A percentile compares a stretch with the other conserved stretches of the same genome.
Evolutionary conservation across 2,797 vertebrate genomes (phyloP).

Genomic region (Stomatorhinus walkeri): DNA sequence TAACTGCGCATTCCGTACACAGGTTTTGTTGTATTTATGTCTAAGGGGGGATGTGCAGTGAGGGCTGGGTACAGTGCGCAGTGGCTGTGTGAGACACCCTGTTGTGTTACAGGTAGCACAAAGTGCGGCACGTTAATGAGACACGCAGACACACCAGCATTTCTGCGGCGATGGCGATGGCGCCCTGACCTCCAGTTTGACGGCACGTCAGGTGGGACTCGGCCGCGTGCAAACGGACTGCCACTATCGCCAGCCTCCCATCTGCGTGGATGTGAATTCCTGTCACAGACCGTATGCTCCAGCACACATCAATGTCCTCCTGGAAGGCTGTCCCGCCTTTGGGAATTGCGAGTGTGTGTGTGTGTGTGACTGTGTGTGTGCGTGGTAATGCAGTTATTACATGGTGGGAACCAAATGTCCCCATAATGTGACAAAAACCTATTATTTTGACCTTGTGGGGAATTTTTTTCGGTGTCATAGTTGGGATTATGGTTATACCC

Average conservation of each 20-base stretch:
- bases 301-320: background rate
- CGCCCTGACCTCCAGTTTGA: conserved; percentile 16
- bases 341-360: background rate
- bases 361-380: background rate
- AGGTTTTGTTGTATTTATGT: background rate
- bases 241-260: background rate
- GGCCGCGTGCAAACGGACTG: background rate
- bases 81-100: background rate
- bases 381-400: background rate
- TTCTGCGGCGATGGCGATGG: background rate
- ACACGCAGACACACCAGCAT: background rate
- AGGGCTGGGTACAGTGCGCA: background rate
- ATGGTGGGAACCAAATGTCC: background rate
- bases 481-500: background rate
- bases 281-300: background rate
- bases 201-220: background rate
- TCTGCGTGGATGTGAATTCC: background rate
- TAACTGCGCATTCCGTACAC: background rate
- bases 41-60: background rate
- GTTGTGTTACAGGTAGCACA: background rate
- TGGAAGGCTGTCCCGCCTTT: background rate
- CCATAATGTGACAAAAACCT: background rate
- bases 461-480: background rate
- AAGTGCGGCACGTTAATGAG: background rate
- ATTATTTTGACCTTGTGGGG: background rate